Percentiles rank a stretch among this genome's conserved stretches.
These are phyloP conservation scores for Eublepharis macularius DNA, from an alignment of 2,113 vertebrate genomes.

Conservation along the genomic window DNA sequence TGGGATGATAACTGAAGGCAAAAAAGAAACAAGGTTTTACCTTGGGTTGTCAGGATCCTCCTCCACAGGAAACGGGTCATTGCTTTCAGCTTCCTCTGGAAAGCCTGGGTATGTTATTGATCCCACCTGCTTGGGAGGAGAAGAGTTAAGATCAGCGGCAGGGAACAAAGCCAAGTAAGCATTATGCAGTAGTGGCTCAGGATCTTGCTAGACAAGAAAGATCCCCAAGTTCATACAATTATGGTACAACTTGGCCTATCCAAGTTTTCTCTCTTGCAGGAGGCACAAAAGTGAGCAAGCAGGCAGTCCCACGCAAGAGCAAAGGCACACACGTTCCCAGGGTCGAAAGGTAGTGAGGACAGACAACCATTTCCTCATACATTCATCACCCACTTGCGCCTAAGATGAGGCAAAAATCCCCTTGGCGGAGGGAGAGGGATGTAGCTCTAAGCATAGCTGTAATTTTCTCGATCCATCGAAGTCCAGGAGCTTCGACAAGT, in stretches of 20 bases:
- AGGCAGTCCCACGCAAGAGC: too few species aligned
- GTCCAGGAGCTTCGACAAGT: too few species aligned
- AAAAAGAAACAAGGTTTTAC: background rate
- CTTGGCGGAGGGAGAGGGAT: too few species aligned
- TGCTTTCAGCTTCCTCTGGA: background rate
- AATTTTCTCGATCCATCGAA: too few species aligned
- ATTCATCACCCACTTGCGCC: too few species aligned
- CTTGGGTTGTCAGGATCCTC: background rate
- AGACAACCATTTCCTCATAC: too few species aligned
- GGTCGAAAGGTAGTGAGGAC: too few species aligned
- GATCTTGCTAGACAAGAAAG: background rate
- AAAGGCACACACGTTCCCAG: too few species aligned
- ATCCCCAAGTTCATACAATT: background rate
- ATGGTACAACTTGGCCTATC: background rate
- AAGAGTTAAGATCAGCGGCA: background rate
- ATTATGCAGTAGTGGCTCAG: background rate
- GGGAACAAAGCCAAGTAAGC: background rate
- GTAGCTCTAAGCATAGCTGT: too few species aligned
- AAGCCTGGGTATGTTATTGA: background rate
- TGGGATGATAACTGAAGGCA: background rate
- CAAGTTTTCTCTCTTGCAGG: background rate
- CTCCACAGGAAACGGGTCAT: constrained; percentile 6
- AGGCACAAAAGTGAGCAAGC: too few species aligned
- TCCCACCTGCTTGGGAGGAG: background rate
- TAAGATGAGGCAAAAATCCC: too few species aligned